A percentile compares a stretch with the other conserved stretches of the same genome.
These are phyloP conservation scores for Notechis scutatus DNA, from an alignment of 2,113 vertebrate genomes.

Conservation along the genomic window DNA sequence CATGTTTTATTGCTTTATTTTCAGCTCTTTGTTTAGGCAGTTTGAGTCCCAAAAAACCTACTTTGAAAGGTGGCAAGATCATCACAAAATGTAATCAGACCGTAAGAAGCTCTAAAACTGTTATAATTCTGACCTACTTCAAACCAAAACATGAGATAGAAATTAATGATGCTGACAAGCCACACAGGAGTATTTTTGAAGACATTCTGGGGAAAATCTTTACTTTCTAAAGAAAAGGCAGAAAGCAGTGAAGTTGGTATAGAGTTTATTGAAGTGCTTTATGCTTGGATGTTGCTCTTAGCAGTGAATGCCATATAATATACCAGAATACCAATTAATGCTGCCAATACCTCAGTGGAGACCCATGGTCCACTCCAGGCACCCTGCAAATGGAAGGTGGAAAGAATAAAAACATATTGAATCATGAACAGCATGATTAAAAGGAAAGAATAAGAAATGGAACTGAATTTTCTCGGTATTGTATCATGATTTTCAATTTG, in stretches of 20 bases:
- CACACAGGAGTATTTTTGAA: background rate
- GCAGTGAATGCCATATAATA: conserved; percentile 87
- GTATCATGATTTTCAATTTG: background rate
- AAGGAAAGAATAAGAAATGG: background rate
- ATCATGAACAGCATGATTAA: too few species aligned
- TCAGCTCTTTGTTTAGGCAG: background rate
- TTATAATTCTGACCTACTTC: background rate
- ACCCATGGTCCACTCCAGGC: conserved; percentile 90
- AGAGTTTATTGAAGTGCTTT: conserved; percentile 26
- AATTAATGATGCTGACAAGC: background rate
- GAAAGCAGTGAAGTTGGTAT: background rate
- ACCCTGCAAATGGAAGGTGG: conserved; percentile 66
- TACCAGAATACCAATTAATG: conserved; percentile 76
- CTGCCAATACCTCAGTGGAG: conserved; percentile 87
- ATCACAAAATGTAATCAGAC: background rate
- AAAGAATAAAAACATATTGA: background rate
- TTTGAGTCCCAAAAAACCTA: background rate
- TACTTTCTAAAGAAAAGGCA: background rate
- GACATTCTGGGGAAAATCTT: background rate
- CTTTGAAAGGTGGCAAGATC: background rate
- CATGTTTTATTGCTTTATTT: background rate
- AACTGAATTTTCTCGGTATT: background rate
- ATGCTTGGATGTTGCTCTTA: conserved; percentile 85
- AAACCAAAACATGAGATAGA: background rate
- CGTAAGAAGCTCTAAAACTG: background rate